These are phyloP conservation scores for Parazoanthus atlanticus DNA, from an alignment of 92 coral and sea anemone genomes.

Conservation along the genomic window DNA sequence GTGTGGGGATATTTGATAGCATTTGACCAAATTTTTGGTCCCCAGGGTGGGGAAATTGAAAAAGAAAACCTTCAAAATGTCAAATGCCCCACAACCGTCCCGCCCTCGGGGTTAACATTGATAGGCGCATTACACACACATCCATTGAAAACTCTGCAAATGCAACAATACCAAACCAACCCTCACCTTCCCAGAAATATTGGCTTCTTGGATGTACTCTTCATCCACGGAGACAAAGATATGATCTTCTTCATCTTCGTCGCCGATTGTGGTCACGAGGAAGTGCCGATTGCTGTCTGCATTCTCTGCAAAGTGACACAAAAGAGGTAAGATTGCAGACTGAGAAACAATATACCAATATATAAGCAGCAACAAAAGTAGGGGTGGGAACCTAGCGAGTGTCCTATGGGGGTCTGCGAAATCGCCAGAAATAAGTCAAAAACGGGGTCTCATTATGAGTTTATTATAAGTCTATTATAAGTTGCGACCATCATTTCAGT, in stretches of 20 bases:
- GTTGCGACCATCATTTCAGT: too few relatives aligned
- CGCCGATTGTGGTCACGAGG: slow-evolving; percentile 4
- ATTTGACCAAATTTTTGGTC: background rate
- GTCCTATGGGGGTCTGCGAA: too few relatives aligned
- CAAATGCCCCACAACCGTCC: too few relatives aligned
- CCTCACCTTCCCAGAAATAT: slow-evolving; percentile 24
- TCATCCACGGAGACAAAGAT: slow-evolving; percentile 24
- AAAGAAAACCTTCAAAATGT: background rate
- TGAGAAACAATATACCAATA: too few relatives aligned
- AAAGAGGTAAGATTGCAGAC: background rate
- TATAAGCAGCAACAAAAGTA: too few relatives aligned
- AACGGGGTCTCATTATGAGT: too few relatives aligned
- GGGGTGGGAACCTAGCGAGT: too few relatives aligned
- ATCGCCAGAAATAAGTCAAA: too few relatives aligned
- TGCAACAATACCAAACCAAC: background rate
- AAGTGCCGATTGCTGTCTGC: slow-evolving; percentile 8
- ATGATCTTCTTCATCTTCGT: slow-evolving; percentile 12
- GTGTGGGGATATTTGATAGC: too few relatives aligned
- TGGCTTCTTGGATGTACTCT: slow-evolving; percentile 16
- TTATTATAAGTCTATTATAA: too few relatives aligned
- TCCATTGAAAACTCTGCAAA: background rate
- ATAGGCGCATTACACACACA: background rate
- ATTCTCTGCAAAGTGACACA: slow-evolving; percentile 17
- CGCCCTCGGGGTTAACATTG: too few relatives aligned
- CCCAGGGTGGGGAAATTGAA: background rate